A percentile compares a stretch with the other conserved stretches of the same genome.
Conservation (phyloP, 2,888 invertebrate species). For the Noctua pronuba region DNA sequence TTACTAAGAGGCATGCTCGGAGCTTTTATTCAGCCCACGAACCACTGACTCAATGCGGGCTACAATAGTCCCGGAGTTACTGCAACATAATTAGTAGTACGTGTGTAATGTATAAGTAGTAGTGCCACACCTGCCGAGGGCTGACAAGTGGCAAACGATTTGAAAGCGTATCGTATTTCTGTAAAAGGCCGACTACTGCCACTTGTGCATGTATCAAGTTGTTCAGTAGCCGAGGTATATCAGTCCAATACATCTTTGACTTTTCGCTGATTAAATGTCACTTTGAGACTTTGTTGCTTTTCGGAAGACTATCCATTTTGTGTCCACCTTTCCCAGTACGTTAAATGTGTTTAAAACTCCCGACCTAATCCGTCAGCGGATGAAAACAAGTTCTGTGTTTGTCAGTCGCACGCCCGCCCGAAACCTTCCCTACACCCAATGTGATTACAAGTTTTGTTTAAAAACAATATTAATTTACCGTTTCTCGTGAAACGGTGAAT, state of each 20-base stretch:
- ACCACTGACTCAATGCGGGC: background rate
- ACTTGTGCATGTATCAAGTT: background rate
- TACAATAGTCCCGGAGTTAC: background rate
- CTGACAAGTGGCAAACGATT: background rate
- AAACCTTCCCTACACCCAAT: too few relatives aligned
- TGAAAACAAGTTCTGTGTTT: background rate
- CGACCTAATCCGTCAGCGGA: background rate
- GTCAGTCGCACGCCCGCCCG: background rate
- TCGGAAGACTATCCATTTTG: background rate
- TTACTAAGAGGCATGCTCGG: background rate
- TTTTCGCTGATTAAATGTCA: background rate
- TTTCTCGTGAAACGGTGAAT: background rate
- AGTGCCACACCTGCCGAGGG: background rate
- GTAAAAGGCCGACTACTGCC: background rate
- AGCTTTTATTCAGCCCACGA: background rate
- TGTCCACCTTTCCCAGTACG: too few relatives aligned
- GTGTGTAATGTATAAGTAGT: too few relatives aligned
- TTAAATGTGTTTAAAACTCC: background rate
- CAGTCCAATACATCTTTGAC: background rate
- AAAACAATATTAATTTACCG: constrained; percentile 1
- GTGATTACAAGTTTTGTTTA: background rate
- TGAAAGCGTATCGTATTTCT: background rate
- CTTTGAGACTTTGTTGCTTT: background rate
- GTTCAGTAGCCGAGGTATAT: background rate
- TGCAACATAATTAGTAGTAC: background rate